Percentiles rank a stretch among this genome's conserved stretches.
These are phyloP conservation scores for Spinus olivaceus DNA, from an alignment of 2,797 vertebrate genomes.

Conservation along the genomic window DNA sequence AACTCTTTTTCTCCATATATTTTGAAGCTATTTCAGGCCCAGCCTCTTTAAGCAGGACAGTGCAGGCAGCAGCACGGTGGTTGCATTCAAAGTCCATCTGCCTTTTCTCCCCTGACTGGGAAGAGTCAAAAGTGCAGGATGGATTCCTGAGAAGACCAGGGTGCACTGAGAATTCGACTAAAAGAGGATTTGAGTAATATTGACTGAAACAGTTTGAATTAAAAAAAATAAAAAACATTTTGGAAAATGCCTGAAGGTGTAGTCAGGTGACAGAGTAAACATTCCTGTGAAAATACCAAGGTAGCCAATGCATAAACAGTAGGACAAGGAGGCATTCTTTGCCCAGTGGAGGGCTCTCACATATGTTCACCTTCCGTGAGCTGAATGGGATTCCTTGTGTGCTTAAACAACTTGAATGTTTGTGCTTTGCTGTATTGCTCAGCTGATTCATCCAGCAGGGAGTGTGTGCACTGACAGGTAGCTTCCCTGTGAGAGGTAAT, in stretches of 20 bases:
- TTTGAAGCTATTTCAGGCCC: not conserved
- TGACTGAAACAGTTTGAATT: not conserved
- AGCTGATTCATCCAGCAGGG: not conserved
- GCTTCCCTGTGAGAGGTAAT: not conserved
- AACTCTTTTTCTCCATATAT: not conserved
- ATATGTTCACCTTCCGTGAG: not conserved
- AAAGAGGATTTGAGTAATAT: not conserved
- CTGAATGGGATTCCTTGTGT: slow-evolving; percentile 30
- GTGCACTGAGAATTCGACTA: not conserved
- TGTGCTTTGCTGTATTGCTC: not conserved
- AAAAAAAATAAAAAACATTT: not conserved
- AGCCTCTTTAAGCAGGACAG: not conserved
- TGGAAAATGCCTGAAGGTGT: not conserved
- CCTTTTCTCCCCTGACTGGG: not conserved
- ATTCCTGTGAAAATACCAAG: not conserved
- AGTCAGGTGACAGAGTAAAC: not conserved
- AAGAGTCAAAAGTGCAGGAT: not conserved
- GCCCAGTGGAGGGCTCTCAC: not conserved
- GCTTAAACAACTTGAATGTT: not conserved
- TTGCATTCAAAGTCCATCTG: not conserved
- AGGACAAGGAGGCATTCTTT: slow-evolving; percentile 45
- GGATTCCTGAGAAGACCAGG: not conserved
- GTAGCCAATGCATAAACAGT: slow-evolving; percentile 4
- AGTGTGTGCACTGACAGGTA: not conserved
- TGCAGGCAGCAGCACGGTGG: accelerated